These are phyloP conservation scores for Pyrochroa serraticornis DNA, from an alignment of 2,888 invertebrate genomes.

Conservation along the genomic window DNA sequence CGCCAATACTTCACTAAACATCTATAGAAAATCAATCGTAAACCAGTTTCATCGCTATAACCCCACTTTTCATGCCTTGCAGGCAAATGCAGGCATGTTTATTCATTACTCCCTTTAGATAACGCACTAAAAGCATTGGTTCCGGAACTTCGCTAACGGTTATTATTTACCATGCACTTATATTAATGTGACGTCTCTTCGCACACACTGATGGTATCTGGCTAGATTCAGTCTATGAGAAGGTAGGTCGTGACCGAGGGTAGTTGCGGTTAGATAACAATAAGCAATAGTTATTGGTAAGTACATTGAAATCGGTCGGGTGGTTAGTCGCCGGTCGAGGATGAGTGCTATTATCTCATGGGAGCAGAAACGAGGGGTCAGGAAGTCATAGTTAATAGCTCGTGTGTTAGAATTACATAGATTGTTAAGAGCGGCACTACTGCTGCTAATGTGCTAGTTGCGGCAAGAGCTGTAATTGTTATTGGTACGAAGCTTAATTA, in stretches of 20 bases:
- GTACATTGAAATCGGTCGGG: slow-evolving; percentile 30
- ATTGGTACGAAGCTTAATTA: neutral
- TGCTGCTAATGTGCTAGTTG: slow-evolving; percentile 4
- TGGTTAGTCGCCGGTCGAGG: slow-evolving; percentile 29
- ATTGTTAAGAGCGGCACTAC: slow-evolving; percentile 26
- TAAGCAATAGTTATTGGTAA: slow-evolving; percentile 30
- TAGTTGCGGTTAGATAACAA: slow-evolving; percentile 14
- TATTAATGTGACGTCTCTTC: neutral
- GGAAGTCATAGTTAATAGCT: slow-evolving; percentile 35
- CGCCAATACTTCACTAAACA: no score
- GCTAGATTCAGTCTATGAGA: slow-evolving; percentile 2
- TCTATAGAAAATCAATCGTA: no score
- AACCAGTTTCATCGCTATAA: no score
- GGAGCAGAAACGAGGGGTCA: slow-evolving; percentile 26
- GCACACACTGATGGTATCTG: neutral
- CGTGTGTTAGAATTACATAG: slow-evolving; percentile 31
- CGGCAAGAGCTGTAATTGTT: neutral
- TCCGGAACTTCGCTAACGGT: no score
- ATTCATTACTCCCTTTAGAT: no score
- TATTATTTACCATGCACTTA: no score
- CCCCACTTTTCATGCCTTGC: no score
- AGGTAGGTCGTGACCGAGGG: neutral
- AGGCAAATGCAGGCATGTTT: no score
- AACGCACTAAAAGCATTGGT: no score
- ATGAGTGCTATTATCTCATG: slow-evolving; percentile 31